These are phyloP conservation scores for Triplophysa dalaica DNA, from an alignment of 2,113 vertebrate genomes.

Conservation along the genomic window DNA sequence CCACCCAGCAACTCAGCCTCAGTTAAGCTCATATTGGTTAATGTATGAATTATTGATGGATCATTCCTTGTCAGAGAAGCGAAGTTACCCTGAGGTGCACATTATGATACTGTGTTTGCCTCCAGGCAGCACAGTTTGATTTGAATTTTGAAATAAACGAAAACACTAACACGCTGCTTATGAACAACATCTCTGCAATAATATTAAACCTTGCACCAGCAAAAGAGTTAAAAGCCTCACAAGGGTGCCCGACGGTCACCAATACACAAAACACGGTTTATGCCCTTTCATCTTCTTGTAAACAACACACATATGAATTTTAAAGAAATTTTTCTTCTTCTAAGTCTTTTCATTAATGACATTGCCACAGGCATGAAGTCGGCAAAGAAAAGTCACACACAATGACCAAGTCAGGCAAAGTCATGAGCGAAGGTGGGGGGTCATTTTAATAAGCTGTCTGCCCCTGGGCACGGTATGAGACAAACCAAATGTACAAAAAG, in stretches of 20 bases:
- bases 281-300: constrained; percentile 39
- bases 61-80: constrained; percentile 19
- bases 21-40: constrained; percentile 27
- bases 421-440: constrained; percentile 41
- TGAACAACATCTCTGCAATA: constrained; percentile 42
- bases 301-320: constrained; percentile 45
- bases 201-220: constrained; percentile 48
- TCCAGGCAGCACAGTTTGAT: constrained; percentile 35
- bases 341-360: constrained; percentile 52
- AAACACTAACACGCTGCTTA: constrained; percentile 41
- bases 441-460: constrained; percentile 56
- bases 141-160: constrained; percentile 45
- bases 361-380: constrained; percentile 29
- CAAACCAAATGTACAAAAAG: constrained; percentile 31
- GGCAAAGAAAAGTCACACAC: constrained; percentile 40
- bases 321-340: constrained; percentile 16
- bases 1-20: neutral
- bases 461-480: constrained; percentile 22
- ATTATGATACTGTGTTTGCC: constrained; percentile 36
- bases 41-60: constrained; percentile 41
- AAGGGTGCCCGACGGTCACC: constrained; percentile 7
- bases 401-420: constrained; percentile 33
- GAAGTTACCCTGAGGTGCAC: neutral
- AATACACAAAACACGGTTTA: constrained; percentile 31
- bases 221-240: constrained; percentile 4